Conservation (phyloP, 2,888 invertebrate species). For the Odiellus spinosus region DNA sequence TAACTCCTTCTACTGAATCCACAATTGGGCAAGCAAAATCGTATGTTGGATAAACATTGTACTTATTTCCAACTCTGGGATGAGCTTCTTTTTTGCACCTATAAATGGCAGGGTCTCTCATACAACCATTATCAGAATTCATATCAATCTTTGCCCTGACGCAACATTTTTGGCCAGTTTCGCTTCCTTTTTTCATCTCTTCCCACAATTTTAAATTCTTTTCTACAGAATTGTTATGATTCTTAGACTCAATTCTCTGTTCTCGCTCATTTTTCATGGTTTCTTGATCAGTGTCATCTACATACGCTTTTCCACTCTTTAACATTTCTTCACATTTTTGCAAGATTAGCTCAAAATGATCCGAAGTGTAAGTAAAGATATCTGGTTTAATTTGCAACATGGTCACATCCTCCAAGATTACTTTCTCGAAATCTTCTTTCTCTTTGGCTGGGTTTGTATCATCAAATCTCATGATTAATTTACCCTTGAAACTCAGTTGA, state of each 20-base stretch:
- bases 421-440: conserved; percentile 86
- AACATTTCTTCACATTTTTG: conserved; percentile 73
- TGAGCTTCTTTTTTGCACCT: conserved; percentile 91
- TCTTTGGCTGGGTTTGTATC: conserved; percentile 99
- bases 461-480: conserved; percentile 94
- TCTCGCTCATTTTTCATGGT: conserved; percentile 90
- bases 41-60: conserved; percentile 99
- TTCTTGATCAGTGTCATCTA: conserved; percentile 88
- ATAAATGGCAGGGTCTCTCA: conserved; percentile 97
- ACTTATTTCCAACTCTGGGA: conserved; percentile 79
- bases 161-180: conserved; percentile 68
- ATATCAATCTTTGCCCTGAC: conserved; percentile 96
- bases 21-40: conserved; percentile 99
- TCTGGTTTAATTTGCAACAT: conserved; percentile 85
- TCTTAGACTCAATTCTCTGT: conserved; percentile 63
- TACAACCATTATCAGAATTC: conserved; percentile 84
- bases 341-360: conserved; percentile 86
- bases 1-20: conserved; percentile 90
- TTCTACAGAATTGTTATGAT: conserved; percentile 61
- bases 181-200: conserved; percentile 78
- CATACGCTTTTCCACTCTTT: conserved; percentile 78
- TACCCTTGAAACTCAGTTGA: conserved; percentile 76
- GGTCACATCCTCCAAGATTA: conserved; percentile 78
- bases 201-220: conserved; percentile 79
- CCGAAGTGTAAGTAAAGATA: conserved; percentile 82